Percentiles rank a stretch among this genome's conserved stretches.
Conservation (phyloP, 2,113 vertebrate species). For the Menidia beryllina region DNA sequence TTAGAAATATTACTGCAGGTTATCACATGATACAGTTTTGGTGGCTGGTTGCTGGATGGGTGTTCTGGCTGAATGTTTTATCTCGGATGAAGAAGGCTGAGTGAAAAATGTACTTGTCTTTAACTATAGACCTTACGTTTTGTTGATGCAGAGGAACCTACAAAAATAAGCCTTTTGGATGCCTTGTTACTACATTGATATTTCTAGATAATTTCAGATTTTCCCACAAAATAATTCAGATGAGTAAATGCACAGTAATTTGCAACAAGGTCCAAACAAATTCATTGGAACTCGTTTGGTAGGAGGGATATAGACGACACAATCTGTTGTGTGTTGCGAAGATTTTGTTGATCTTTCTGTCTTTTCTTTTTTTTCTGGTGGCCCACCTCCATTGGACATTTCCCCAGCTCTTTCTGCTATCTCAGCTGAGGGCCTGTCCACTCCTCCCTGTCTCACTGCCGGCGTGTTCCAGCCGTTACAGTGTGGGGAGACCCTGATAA, state of each 20-base stretch:
- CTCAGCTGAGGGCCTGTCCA: conserved; percentile 44
- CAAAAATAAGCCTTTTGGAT: neutral
- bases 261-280: no score
- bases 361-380: neutral
- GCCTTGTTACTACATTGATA: neutral
- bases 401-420: conserved; percentile 57
- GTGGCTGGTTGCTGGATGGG: no score
- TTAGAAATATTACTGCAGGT: no score
- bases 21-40: neutral
- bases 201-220: neutral
- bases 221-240: neutral
- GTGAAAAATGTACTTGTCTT: neutral
- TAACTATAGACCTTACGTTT: neutral
- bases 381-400: conserved; percentile 25
- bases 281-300: neutral
- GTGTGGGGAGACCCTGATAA: conserved; percentile 86
- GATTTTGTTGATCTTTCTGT: conserved; percentile 29
- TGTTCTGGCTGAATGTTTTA: no score
- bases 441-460: conserved; percentile 68
- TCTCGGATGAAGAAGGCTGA: neutral
- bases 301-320: conserved; percentile 34
- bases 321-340: conserved; percentile 69
- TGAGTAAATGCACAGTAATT: no score
- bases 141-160: neutral
- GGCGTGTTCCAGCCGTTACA: conserved; percentile 83